Base-by-base conservation (phyloP, 2,888 invertebrate genomes). In the Trissolcus japonicus region DNA sequence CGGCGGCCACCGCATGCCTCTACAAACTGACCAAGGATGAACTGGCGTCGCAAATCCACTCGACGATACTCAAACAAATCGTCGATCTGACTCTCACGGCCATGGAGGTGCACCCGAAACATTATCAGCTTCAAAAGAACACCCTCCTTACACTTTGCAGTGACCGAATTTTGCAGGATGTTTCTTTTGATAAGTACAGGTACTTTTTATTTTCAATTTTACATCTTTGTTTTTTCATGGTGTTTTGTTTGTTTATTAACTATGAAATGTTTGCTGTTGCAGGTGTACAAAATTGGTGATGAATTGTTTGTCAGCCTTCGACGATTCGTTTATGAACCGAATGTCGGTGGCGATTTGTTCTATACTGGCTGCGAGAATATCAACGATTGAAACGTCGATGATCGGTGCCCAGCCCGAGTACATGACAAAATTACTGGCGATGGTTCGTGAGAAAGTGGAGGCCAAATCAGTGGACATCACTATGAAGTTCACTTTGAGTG, bases 291-390 rank as follows among this genome's bases (percentile, higher is more conserved):
- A 91, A 83, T 90, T 94, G 61, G 94, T 94, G 17, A 90, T 95
- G 90, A 93, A 94, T 81, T 93, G 93, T 80, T 90, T 95, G 68
- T 93, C 93, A 82, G 89, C 91, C 11, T 94, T 93, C 84, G 92
- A 93, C 56, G 94, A 94, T 83, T 89, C 91, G 4, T 92, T 93
- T 56, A 93, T 94, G 92, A 93, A 93, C 84, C 90, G 94, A 65
- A 94, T 95, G 94, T 93, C 94, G 19, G 94, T 94, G n/a, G 94
- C 94, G 0, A 94, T 95, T 76, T 94, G 94, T 83, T 94, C 94
- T 74, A 94, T 95, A 79, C 89, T 95, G 29, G 91, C 89, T 53
- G 91, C 91, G 7, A 90, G 92, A 89, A 93, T 93, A 72, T 92
- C 94, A 2, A 94, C 94, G 0, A 90, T 90, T 25, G 93, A 94